Percentiles rank a stretch among this genome's conserved stretches.
Conservation (phyloP, 2,888 invertebrate genomes). For the Candidula unifasciata region DNA sequence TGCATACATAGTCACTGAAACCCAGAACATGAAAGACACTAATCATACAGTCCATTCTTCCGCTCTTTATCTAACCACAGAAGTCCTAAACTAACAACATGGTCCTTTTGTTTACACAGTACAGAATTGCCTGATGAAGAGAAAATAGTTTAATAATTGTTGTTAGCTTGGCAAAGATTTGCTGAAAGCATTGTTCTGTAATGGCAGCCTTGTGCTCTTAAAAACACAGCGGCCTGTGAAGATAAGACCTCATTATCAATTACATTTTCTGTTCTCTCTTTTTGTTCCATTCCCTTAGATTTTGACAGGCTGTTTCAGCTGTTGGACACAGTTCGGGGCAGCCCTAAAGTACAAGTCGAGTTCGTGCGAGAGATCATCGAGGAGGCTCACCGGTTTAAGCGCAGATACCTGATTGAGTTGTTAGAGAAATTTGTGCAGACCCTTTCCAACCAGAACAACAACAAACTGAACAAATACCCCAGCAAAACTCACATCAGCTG, state of each 20-base stretch:
- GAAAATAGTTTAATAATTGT: no score
- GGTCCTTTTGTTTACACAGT: no score
- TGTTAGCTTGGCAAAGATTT: no score
- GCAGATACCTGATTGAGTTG: constrained; percentile 64
- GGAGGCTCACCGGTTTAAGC: constrained; percentile 75
- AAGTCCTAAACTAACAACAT: no score
- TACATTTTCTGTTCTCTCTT: neutral
- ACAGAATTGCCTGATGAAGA: no score
- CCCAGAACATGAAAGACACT: no score
- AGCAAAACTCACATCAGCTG: constrained; percentile 40
- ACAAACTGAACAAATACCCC: constrained; percentile 25
- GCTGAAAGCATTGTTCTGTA: no score
- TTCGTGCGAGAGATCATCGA: constrained; percentile 71
- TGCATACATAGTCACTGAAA: no score
- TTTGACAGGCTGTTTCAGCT: constrained; percentile 70
- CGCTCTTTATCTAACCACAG: no score
- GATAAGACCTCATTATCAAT: neutral
- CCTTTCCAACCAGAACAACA: constrained; percentile 56
- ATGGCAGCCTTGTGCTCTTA: no score
- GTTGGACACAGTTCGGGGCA: constrained; percentile 71
- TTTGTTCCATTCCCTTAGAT: constrained; percentile 65
- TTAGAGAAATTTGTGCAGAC: constrained; percentile 68
- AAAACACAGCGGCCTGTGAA: neutral
- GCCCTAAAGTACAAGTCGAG: constrained; percentile 63
- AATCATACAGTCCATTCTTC: no score